Conservation (phyloP, 92 coral and sea anemone genomes). For the Siderastrea siderea region DNA sequence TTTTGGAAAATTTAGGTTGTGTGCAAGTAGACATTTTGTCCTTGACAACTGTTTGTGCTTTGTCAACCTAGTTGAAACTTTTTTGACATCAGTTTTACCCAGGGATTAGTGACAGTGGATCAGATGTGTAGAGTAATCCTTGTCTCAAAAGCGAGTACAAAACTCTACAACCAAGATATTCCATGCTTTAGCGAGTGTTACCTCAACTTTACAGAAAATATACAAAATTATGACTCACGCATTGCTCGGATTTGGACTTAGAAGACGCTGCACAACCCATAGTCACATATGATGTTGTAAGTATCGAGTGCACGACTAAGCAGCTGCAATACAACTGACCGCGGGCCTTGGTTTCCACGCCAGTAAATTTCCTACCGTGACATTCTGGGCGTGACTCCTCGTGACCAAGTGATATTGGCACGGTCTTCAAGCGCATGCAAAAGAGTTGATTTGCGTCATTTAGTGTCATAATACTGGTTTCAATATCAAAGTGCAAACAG, state of each 20-base stretch:
- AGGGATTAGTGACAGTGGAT: too few relatives aligned
- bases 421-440: neutral
- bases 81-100: too few relatives aligned
- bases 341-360: neutral
- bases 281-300: neutral
- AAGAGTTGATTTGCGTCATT: slow-evolving; percentile 11
- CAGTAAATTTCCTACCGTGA: neutral
- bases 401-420: neutral
- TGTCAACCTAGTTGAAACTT: neutral
- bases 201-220: neutral
- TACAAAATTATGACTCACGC: neutral
- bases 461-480: neutral
- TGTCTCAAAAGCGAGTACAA: too few relatives aligned
- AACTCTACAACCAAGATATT: too few relatives aligned
- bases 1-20: neutral
- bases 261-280: slow-evolving; percentile 38
- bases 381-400: neutral
- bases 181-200: neutral
- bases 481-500: neutral
- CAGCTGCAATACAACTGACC: neutral
- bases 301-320: neutral
- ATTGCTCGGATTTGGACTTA: neutral
- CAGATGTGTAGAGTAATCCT: too few relatives aligned
- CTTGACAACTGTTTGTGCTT: too few relatives aligned
- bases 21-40: neutral